Conservation (phyloP, 2,797 vertebrate species). For the Acanthurus leucopareius region DNA sequence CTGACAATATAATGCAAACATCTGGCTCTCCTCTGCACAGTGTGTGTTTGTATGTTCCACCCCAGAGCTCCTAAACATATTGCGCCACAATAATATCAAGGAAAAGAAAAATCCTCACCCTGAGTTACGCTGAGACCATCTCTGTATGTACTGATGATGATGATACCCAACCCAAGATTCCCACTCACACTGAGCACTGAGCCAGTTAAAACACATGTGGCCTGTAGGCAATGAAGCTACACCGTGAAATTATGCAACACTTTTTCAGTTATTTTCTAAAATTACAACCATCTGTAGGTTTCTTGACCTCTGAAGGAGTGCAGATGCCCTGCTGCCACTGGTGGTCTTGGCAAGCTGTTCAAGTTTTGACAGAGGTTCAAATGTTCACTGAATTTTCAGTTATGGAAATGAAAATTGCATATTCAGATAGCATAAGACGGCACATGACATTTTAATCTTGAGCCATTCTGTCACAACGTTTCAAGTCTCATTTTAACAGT, state of each 20-base stretch:
- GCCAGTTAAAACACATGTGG: constrained; percentile 22
- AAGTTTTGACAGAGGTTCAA: constrained; percentile 10
- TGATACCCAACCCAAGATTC: constrained; percentile 26
- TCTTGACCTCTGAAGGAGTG: constrained; percentile 13
- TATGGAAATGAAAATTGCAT: background rate
- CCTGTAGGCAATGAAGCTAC: constrained; percentile 20
- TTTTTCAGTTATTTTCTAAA: constrained; percentile 34
- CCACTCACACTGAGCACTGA: background rate
- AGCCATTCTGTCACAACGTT: background rate
- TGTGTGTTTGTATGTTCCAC: constrained; percentile 32
- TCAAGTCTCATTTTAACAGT: background rate
- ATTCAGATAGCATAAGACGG: background rate
- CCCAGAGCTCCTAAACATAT: constrained; percentile 45
- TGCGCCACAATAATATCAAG: constrained; percentile 33
- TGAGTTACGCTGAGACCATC: constrained; percentile 22
- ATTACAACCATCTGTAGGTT: constrained; percentile 24
- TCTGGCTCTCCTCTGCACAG: constrained; percentile 8
- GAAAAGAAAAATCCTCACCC: constrained; percentile 33
- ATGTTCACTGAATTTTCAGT: constrained; percentile 1
- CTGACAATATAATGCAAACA: constrained; percentile 39
- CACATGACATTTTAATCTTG: background rate
- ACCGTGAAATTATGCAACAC: constrained; percentile 16
- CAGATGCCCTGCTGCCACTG: constrained; percentile 11
- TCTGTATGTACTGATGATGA: constrained; percentile 35
- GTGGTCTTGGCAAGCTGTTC: constrained; percentile 19